Evolutionary conservation across 2,888 invertebrate species (phyloP), one percentile per base, ranked within the genome.

Genomic region (Malachius bipustulatus): DNA sequence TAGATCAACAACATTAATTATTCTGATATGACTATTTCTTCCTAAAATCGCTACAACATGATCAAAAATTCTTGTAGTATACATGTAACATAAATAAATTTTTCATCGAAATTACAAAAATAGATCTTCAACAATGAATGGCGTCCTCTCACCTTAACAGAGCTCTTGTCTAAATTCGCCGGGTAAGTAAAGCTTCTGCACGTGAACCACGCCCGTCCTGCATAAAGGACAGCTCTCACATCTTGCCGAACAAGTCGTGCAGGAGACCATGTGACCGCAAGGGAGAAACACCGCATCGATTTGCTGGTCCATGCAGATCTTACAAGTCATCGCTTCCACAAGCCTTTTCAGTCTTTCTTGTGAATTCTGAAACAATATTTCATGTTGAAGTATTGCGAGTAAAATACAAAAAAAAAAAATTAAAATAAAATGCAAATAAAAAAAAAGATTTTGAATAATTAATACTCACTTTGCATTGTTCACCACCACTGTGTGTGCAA

Each of bases 181-280:
- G 4, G 79, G 80, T 16, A 80, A 66, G 59, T 73, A 83, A 44
- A 83, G 74, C 53, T 74, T 75, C 62, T 80, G 77, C 15, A 75
- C 67, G 46, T 75, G 73, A 32, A 74, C 70, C 42, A 84, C 79
- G 51, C 73, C 71, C 3, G 76, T 68, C 12, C 84, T 71, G 56
- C 85, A 85, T 16, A 85, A 63, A 0, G 84, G 84, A 57, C 84
- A 85, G 38, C 75, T 69, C 39, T 74, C 71, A 56, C 84, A 78
- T 52, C 75, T 73, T 2, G 71, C 69, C 2, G 87, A 84, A 57
- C 90, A 90, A 13, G 70, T 66, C 26, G 67, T 64, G 63, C 89
- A 89, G 51, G 87, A 83, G 32, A 83, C 77, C 34, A 84, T 81
- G 61, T 90, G 90, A n/a, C 83, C 75, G 57, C 90, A 90, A 2